A percentile compares a stretch with the other conserved stretches of the same genome.
Conservation (phyloP, 2,113 vertebrate genomes). For the Neofelis nebulosa region DNA sequence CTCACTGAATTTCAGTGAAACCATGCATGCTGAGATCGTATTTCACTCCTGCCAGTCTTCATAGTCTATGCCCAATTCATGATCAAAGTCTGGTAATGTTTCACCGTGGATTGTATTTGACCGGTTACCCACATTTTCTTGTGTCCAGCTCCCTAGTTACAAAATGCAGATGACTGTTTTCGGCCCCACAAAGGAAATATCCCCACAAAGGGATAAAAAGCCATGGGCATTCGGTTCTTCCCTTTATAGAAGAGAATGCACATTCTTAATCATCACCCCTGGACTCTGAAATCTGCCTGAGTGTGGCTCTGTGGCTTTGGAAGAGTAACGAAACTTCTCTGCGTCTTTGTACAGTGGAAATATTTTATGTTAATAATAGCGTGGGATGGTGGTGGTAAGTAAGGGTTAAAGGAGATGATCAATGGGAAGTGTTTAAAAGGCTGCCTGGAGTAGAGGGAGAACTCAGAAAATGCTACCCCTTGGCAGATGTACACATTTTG, state of each 20-base stretch:
- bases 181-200: conserved; percentile 12
- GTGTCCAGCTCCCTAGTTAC: background rate
- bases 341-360: background rate
- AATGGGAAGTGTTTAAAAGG: background rate
- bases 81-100: background rate
- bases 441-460: background rate
- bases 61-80: background rate
- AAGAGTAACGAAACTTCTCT: background rate
- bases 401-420: background rate
- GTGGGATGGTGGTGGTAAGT: background rate
- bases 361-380: background rate
- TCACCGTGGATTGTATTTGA: background rate
- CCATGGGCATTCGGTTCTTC: background rate
- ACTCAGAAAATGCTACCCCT: background rate
- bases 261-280: background rate
- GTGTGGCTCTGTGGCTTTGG: background rate
- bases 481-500: accelerated
- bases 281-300: background rate
- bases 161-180: background rate
- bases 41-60: background rate
- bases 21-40: background rate
- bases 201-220: background rate
- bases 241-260: background rate
- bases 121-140: conserved; percentile 40
- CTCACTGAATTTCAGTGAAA: background rate